Percentiles rank a stretch among this genome's conserved stretches.
These are phyloP conservation scores for Macquaria australasica DNA, from an alignment of 2,113 vertebrate species.

Conservation along the genomic window DNA sequence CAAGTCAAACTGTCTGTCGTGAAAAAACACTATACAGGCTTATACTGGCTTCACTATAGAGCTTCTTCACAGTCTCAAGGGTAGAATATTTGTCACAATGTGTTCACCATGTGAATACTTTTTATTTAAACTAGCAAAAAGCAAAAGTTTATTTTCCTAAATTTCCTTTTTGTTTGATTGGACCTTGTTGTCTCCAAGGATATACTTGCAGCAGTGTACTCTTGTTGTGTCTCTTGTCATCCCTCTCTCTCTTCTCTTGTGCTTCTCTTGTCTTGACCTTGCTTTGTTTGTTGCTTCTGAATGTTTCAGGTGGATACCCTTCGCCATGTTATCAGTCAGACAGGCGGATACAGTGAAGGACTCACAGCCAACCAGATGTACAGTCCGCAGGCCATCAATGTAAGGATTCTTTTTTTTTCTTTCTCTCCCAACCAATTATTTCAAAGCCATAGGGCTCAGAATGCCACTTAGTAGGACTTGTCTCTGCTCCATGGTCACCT, in stretches of 20 bases:
- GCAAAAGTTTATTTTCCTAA: slow-evolving; percentile 7
- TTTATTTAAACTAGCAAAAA: slow-evolving; percentile 35
- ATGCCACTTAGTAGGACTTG: slow-evolving; percentile 91
- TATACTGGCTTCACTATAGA: not conserved
- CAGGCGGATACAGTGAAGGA: slow-evolving; percentile 99
- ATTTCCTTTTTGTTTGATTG: slow-evolving; percentile 30
- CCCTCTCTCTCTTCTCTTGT: slow-evolving; percentile 45
- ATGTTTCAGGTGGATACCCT: slow-evolving; percentile 99
- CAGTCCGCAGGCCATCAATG: slow-evolving; percentile 99
- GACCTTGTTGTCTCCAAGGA: slow-evolving; percentile 45
- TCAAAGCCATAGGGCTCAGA: slow-evolving; percentile 91
- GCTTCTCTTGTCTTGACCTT: slow-evolving; percentile 67
- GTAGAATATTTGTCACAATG: slow-evolving; percentile 3
- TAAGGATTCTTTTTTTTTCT: slow-evolving; percentile 84
- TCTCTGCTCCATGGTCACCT: slow-evolving; percentile 89
- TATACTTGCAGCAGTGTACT: slow-evolving; percentile 19
- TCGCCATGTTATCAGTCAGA: slow-evolving; percentile 99
- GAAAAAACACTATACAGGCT: not conserved
- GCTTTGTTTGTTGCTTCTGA: slow-evolving; percentile 79
- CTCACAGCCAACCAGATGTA: slow-evolving; percentile 99
- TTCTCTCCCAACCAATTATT: slow-evolving; percentile 89
- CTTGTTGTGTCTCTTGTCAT: slow-evolving; percentile 56
- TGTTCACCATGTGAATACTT: slow-evolving; percentile 19
- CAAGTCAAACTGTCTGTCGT: not conserved
- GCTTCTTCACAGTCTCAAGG: slow-evolving; percentile 31